These are phyloP conservation scores for Anableps anableps DNA, from an alignment of 2,797 vertebrate genomes.

Conservation along the genomic window DNA sequence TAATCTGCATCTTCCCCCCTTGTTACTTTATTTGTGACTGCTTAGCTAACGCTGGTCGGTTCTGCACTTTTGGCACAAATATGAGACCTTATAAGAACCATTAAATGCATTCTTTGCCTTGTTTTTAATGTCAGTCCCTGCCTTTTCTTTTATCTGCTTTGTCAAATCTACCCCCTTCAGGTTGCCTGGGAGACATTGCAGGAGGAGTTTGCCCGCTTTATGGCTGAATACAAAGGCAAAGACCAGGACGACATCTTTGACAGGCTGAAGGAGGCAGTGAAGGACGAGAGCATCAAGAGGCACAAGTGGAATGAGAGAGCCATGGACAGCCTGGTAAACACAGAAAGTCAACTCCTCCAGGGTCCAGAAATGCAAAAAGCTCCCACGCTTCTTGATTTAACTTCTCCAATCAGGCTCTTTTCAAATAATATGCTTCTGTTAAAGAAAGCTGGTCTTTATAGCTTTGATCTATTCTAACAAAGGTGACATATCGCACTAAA, in stretches of 20 bases:
- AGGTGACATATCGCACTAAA: background rate
- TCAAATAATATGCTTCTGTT: background rate
- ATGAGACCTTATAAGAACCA: background rate
- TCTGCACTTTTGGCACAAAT: background rate
- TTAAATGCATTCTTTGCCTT: background rate
- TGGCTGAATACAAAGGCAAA: slow-evolving; percentile 96
- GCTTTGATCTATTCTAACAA: slow-evolving; percentile 4
- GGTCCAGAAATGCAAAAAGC: slow-evolving; percentile 7
- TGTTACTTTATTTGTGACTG: background rate
- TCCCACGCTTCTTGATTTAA: slow-evolving; percentile 4
- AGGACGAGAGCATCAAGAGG: slow-evolving; percentile 96
- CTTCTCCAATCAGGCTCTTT: background rate
- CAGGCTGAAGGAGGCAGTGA: slow-evolving; percentile 97
- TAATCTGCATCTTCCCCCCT: background rate
- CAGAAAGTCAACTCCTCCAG: slow-evolving; percentile 24
- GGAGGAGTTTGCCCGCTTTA: slow-evolving; percentile 97
- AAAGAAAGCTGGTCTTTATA: background rate
- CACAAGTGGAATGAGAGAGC: slow-evolving; percentile 98
- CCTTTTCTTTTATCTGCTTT: slow-evolving; percentile 14
- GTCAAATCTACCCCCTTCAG: slow-evolving; percentile 70
- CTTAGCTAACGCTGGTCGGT: background rate
- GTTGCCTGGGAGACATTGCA: slow-evolving; percentile 98
- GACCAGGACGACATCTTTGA: slow-evolving; percentile 98
- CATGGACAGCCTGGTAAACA: slow-evolving; percentile 94
- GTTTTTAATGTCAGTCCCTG: slow-evolving; percentile 12